These are phyloP conservation scores for Habroteleia sp. DNA, from an alignment of 2,888 invertebrate genomes.

Conservation along the genomic window DNA sequence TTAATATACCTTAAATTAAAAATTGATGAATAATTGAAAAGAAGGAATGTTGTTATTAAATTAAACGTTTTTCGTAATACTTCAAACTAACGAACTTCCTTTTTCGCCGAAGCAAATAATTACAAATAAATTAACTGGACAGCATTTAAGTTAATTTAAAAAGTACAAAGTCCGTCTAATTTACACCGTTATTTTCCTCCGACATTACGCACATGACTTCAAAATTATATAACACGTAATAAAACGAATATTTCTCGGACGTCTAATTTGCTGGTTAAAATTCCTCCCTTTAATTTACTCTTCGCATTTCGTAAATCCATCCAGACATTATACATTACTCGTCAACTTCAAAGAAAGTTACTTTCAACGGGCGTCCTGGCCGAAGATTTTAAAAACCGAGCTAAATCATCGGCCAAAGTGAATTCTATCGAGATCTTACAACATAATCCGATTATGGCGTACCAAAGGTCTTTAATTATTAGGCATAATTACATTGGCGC, in stretches of 20 bases:
- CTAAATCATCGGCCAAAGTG: conserved; percentile 31
- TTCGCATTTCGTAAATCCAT: conserved; percentile 44
- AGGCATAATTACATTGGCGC: too few relatives aligned
- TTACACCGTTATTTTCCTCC: not conserved
- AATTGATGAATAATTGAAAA: too few relatives aligned
- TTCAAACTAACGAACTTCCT: too few relatives aligned
- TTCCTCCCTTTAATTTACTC: conserved; percentile 36
- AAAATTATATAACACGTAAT: conserved; percentile 21
- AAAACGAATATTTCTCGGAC: conserved; percentile 14
- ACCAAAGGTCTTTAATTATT: too few relatives aligned
- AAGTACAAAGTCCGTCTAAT: too few relatives aligned
- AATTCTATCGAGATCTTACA: conserved; percentile 18
- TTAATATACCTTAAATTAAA: too few relatives aligned
- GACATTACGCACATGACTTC: not conserved
- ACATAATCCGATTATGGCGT: not conserved
- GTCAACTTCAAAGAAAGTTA: conserved; percentile 40
- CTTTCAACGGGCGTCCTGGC: conserved; percentile 7
- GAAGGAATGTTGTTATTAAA: too few relatives aligned
- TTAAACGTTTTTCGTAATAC: too few relatives aligned
- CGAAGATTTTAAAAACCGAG: not conserved
- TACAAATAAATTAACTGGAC: too few relatives aligned
- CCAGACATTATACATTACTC: conserved; percentile 20
- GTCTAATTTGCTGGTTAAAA: conserved; percentile 18
- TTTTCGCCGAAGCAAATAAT: too few relatives aligned
- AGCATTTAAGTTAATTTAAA: too few relatives aligned